Base-by-base conservation (phyloP, 2,888 invertebrate species). In the Ypsolopha scabrella region DNA sequence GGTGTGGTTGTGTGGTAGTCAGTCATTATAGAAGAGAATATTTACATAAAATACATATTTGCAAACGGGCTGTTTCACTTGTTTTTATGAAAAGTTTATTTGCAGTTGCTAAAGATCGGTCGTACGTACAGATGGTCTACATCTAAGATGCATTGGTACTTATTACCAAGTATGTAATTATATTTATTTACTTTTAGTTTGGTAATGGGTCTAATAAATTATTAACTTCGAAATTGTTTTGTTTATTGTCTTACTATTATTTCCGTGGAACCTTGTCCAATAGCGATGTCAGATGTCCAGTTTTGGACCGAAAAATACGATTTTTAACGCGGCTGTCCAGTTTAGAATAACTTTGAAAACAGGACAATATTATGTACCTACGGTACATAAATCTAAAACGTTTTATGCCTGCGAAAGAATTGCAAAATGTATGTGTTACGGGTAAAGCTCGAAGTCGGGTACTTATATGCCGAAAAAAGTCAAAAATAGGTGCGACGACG, bases 131-230 rank as follows among this genome's bases (percentile, higher is more conserved):
- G 24, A 70, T 69, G 72, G 67, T 70, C 63, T 75, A 73, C 68
- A 66, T 70, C 71, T 72, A 67, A 71, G 69, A 75, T 72, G 58
- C 69, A 70, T 72, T 75, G 77, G 82, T 86, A 85, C 75, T 80
- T 82, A 81, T 70, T 81, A 80, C 80, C 77, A 68, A 73, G 70
- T 80, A 80, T 76, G 76, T 85, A 83, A 81, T 79, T 83, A 69
- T 85, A 85, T 86, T 87, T 86, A 85, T 85, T 85, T 85, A 82
- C 80, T 80, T 82, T 76, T 77, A 82, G 83, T 85, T 85, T 86
- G 86, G 86, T 86, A 86, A 86, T 83, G 86, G 86, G 86, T 86
- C 82, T 86, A 85, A 82, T 85, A 76, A 83, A 81, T 80, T 80
- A 80, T 76, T 80, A 83, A 83, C 37, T 36, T n/a, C n/a, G 13